Conservation (phyloP, 2,888 invertebrate species). For the Boloria selene region DNA sequence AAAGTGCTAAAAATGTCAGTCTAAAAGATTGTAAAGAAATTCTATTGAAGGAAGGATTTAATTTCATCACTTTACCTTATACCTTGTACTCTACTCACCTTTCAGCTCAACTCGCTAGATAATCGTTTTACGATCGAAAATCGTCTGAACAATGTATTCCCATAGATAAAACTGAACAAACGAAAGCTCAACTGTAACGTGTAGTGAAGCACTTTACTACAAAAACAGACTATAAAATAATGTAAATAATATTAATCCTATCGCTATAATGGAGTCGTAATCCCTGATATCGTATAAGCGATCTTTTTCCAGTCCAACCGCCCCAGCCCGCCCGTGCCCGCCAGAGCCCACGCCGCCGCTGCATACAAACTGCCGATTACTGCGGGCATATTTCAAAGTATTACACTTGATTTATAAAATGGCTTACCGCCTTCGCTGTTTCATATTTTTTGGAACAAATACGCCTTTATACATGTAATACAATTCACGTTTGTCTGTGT, state of each 20-base stretch:
- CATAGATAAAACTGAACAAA: too few relatives aligned
- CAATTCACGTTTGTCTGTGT: too few relatives aligned
- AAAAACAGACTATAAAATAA: background rate
- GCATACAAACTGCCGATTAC: slow-evolving; percentile 70
- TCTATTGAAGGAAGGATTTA: too few relatives aligned
- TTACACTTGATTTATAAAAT: slow-evolving; percentile 68
- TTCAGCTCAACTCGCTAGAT: too few relatives aligned
- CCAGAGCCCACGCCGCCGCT: slow-evolving; percentile 39
- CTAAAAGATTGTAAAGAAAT: too few relatives aligned
- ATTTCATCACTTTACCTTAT: too few relatives aligned
- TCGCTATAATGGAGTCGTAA: slow-evolving; percentile 15
- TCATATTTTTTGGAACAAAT: slow-evolving; percentile 27
- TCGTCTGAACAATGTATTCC: too few relatives aligned
- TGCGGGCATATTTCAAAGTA: slow-evolving; percentile 65
- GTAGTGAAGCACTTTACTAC: too few relatives aligned
- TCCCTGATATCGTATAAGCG: slow-evolving; percentile 13
- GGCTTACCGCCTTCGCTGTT: slow-evolving; percentile 39
- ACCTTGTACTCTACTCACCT: too few relatives aligned
- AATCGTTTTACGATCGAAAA: too few relatives aligned
- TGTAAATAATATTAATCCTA: slow-evolving; percentile 13
- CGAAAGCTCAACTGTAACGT: too few relatives aligned
- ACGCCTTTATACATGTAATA: background rate
- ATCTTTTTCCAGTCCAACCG: slow-evolving; percentile 25
- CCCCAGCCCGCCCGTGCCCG: slow-evolving; percentile 32
- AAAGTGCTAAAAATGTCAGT: too few relatives aligned